Evolutionary conservation across 2,113 vertebrate genomes (phyloP).

Genomic region (Lanius collurio): DNA sequence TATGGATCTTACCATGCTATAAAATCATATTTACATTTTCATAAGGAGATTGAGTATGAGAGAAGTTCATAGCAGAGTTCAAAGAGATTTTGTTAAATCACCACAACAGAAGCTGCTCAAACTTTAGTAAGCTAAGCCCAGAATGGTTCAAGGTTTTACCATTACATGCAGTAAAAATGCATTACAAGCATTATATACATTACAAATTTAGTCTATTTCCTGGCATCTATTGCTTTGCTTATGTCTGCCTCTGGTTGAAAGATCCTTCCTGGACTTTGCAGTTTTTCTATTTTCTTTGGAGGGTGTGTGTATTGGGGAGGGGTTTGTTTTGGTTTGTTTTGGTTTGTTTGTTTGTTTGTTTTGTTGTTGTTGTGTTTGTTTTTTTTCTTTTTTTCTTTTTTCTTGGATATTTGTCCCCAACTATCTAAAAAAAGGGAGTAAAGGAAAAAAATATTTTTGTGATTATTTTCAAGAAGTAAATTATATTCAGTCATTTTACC

Average conservation of each 20-base stretch:
- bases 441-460: not conserved
- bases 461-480: not conserved
- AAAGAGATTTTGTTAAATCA: not conserved
- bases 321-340: not conserved
- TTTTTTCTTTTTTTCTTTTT: not conserved
- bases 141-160: not conserved
- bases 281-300: not conserved
- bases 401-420: fast-evolving
- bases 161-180: not conserved
- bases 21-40: not conserved
- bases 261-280: not conserved
- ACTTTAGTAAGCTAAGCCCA: not conserved
- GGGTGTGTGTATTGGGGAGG: no score
- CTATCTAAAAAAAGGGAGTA: not conserved
- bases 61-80: not conserved
- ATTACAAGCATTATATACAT: no score
- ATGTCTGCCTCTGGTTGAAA: not conserved
- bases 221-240: not conserved
- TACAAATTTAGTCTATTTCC: not conserved
- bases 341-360: not conserved
- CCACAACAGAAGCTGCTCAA: not conserved
- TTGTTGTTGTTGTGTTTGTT: not conserved
- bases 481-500: not conserved
- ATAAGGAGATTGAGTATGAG: not conserved
- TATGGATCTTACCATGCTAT: not conserved